Percentiles rank a stretch among this genome's conserved stretches.
These are phyloP conservation scores for Scrobipalpa costella DNA, from an alignment of 2,888 invertebrate genomes.

Conservation along the genomic window DNA sequence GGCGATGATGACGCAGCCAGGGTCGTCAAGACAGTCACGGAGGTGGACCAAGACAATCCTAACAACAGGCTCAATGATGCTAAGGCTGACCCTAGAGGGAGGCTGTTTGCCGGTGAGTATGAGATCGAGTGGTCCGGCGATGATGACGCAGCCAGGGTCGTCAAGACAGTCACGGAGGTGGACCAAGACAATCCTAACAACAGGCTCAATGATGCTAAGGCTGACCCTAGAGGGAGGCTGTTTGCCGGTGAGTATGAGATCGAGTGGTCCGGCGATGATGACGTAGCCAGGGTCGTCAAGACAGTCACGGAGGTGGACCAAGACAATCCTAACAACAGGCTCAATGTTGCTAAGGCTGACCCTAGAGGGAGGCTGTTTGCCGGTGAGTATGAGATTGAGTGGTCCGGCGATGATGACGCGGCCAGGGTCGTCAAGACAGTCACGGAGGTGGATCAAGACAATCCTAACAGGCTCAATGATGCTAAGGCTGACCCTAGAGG, in stretches of 20 bases:
- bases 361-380: constrained; percentile 87
- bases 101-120: constrained; percentile 85
- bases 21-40: constrained; percentile 59
- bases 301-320: constrained; percentile 81
- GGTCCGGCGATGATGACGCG: constrained; percentile 80
- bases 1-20: constrained; percentile 69
- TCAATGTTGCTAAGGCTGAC: constrained; percentile 91
- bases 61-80: constrained; percentile 88
- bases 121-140: constrained; percentile 81
- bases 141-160: constrained; percentile 50
- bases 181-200: constrained; percentile 82
- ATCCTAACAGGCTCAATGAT: constrained; percentile 87
- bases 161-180: constrained; percentile 75
- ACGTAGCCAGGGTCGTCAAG: constrained; percentile 40
- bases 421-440: constrained; percentile 53
- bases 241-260: constrained; percentile 81
- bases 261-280: constrained; percentile 83
- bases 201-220: constrained; percentile 90
- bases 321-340: constrained; percentile 82
- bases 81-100: constrained; percentile 87
- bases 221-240: constrained; percentile 86
- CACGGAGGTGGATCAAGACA: constrained; percentile 81
- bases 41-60: constrained; percentile 82
- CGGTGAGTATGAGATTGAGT: constrained; percentile 74
- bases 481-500: constrained; percentile 89